Evolutionary conservation across 2,888 invertebrate species (phyloP).

Genomic region (Anthophora plumipes): DNA sequence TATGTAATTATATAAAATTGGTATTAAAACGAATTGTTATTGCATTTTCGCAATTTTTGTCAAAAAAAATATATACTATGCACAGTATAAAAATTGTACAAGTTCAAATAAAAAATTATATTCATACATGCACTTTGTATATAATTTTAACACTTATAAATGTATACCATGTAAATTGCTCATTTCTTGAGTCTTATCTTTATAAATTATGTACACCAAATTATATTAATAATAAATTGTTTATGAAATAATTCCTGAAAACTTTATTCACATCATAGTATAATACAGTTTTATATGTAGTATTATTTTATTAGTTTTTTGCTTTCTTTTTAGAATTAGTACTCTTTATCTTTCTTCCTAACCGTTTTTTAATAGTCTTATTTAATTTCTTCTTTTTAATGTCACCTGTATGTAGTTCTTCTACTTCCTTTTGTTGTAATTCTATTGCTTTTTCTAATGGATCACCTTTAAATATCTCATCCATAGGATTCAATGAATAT

Average conservation of each 20-base stretch:
- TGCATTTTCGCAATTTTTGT: slow-evolving; percentile 19
- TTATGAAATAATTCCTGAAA: slow-evolving; percentile 19
- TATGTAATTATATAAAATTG: slow-evolving; percentile 23
- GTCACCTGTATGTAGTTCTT: slow-evolving; percentile 9
- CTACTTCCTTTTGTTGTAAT: slow-evolving; percentile 75
- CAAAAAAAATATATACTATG: neutral
- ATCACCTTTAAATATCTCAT: slow-evolving; percentile 91
- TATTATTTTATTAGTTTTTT: slow-evolving; percentile 76
- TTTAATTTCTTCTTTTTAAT: slow-evolving; percentile 28
- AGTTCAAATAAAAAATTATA: neutral
- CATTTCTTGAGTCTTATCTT: neutral
- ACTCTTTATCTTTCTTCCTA: slow-evolving; percentile 38
- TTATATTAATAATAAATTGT: slow-evolving; percentile 15
- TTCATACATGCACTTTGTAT: neutral
- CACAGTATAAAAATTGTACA: slow-evolving; percentile 13
- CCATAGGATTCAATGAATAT: slow-evolving; percentile 90
- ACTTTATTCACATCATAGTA: slow-evolving; percentile 33
- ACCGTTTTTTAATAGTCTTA: slow-evolving; percentile 56
- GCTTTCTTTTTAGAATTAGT: slow-evolving; percentile 61
- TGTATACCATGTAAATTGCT: slow-evolving; percentile 21
- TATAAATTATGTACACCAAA: slow-evolving; percentile 8
- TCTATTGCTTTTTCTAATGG: slow-evolving; percentile 87
- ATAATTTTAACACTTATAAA: slow-evolving; percentile 23
- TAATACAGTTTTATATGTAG: slow-evolving; percentile 8
- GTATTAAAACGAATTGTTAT: slow-evolving; percentile 1